Evolutionary conservation across 2,797 vertebrate genomes (phyloP).

Genomic region (Lutjanus argentimaculatus): DNA sequence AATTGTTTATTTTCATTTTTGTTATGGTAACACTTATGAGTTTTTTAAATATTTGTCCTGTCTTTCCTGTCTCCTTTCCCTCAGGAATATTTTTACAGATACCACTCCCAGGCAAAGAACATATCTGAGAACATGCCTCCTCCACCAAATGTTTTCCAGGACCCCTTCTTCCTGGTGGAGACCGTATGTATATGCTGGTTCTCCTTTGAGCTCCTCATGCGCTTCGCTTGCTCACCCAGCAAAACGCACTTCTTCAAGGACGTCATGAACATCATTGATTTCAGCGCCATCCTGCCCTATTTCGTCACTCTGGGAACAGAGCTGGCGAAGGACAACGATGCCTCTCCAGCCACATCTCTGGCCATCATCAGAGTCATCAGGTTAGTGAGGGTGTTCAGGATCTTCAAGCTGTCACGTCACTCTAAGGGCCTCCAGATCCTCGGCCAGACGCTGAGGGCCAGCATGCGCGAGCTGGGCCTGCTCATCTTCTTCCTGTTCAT

Average conservation of each 20-base stretch:
- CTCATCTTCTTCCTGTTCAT: conserved; percentile 95
- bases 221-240: conserved; percentile 88
- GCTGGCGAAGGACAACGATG: conserved; percentile 87
- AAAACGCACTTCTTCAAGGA: conserved; percentile 92
- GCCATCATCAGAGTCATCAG: conserved; percentile 92
- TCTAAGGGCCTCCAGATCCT: conserved; percentile 93
- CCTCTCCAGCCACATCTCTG: conserved; percentile 89
- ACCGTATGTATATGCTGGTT: conserved; percentile 94
- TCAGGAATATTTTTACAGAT: conserved; percentile 71
- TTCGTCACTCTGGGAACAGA: conserved; percentile 93
- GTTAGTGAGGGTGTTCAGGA: conserved; percentile 91
- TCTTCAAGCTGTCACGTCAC: conserved; percentile 93
- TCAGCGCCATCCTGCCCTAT: conserved; percentile 92
- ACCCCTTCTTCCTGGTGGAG: conserved; percentile 93
- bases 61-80: conserved; percentile 35
- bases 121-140: conserved; percentile 61
- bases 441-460: conserved; percentile 91
- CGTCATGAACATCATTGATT: conserved; percentile 95
- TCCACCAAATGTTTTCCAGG: conserved; percentile 79
- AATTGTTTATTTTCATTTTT: background rate
- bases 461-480: conserved; percentile 92
- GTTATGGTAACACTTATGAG: background rate
- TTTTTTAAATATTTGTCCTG: background rate
- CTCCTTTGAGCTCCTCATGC: conserved; percentile 90
- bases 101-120: conserved; percentile 70